These are phyloP conservation scores for Neoarius graeffei DNA, from an alignment of 2,113 vertebrate species.

Conservation along the genomic window DNA sequence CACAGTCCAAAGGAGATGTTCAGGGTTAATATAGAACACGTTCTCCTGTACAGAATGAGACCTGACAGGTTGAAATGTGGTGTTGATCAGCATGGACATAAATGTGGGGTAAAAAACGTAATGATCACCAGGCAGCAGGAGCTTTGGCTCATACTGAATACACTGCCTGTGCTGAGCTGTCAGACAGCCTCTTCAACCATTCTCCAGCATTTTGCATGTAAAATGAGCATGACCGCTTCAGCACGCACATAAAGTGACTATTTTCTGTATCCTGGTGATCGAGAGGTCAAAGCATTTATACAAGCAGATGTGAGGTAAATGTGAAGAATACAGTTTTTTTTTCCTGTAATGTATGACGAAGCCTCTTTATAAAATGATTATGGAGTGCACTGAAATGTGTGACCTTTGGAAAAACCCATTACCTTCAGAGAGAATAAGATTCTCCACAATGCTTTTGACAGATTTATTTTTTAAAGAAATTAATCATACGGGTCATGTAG, in stretches of 20 bases:
- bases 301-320: conserved; percentile 54
- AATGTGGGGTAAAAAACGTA: conserved; percentile 15
- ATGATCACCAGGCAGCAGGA: conserved; percentile 21
- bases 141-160: conserved; percentile 23
- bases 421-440: conserved; percentile 31
- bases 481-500: conserved; percentile 39
- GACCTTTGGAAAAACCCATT: conserved; percentile 41
- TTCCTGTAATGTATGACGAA: conserved; percentile 5
- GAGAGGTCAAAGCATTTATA: conserved; percentile 40
- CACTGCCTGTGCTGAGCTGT: conserved; percentile 17
- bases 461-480: conserved; percentile 36
- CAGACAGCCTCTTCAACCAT: neutral
- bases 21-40: neutral
- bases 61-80: conserved; percentile 41
- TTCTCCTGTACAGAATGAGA: conserved; percentile 29
- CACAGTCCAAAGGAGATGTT: conserved; percentile 17
- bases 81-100: conserved; percentile 30
- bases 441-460: conserved; percentile 24
- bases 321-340: conserved; percentile 16
- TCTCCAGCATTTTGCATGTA: conserved; percentile 2
- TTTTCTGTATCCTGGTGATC: conserved; percentile 13
- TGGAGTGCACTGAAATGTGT: conserved; percentile 24
- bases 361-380: conserved; percentile 41
- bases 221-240: conserved; percentile 4
- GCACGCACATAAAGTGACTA: conserved; percentile 17